Evolutionary conservation across 2,113 vertebrate genomes (phyloP).

Genomic region (Malurus elegans): DNA sequence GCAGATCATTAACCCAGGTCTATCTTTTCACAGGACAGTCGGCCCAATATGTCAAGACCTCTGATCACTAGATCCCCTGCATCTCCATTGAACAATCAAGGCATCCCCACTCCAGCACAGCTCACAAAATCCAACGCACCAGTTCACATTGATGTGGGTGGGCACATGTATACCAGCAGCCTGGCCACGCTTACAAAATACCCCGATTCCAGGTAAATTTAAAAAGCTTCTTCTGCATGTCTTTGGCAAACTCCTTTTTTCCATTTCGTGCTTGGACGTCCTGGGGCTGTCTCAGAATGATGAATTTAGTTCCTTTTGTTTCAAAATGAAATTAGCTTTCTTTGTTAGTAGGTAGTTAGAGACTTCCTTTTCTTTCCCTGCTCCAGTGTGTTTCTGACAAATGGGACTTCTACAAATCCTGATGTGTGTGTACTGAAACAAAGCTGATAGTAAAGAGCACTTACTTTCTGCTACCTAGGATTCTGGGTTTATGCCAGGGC

Average conservation of each 20-base stretch:
- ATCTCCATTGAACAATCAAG: slow-evolving; percentile 97
- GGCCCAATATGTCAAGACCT: slow-evolving; percentile 98
- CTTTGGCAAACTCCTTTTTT: slow-evolving; percentile 30
- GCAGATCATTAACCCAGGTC: slow-evolving; percentile 63
- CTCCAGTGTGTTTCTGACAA: background rate
- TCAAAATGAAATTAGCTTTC: slow-evolving; percentile 28
- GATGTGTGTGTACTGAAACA: background rate
- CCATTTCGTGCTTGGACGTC: background rate
- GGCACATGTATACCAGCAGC: slow-evolving; percentile 99
- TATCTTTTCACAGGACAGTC: slow-evolving; percentile 88
- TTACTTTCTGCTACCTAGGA: background rate
- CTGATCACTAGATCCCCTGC: slow-evolving; percentile 97
- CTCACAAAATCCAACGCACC: slow-evolving; percentile 98
- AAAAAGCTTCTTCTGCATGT: slow-evolving; percentile 56
- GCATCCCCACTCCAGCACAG: slow-evolving; percentile 96
- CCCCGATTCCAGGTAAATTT: slow-evolving; percentile 87
- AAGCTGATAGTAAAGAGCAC: background rate
- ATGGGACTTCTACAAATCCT: background rate
- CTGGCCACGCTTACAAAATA: slow-evolving; percentile 96
- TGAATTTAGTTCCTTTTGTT: slow-evolving; percentile 39
- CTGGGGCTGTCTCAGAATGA: slow-evolving; percentile 12
- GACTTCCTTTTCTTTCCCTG: background rate
- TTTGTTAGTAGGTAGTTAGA: background rate
- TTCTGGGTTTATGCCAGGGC: background rate
- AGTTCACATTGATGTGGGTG: slow-evolving; percentile 97